Evolutionary conservation across 2,113 vertebrate species (phyloP), one percentile per base, ranked within the genome.

Genomic region (Acrocephalus arundinaceus): DNA sequence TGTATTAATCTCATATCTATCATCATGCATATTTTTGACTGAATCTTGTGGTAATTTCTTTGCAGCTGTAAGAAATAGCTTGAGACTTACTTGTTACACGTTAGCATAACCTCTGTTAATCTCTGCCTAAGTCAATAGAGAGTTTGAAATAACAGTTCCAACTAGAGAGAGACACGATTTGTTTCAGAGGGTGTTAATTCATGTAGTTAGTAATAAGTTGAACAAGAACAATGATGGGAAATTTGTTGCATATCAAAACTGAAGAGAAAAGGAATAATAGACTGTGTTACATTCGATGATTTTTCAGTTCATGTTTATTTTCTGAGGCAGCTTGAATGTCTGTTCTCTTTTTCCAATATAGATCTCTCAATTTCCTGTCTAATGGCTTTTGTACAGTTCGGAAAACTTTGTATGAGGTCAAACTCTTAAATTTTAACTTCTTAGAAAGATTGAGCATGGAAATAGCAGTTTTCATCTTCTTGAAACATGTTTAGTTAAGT

Each of bases 251-350:
- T 76, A 13, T 84, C 43, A 74, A 70, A 93, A 33, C 55, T 83
- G 51, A 48, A 93, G 62, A 76, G 54, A 48, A 61, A 89, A 70
- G 18, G 9, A 39, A 12, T 70, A 51, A 51, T 33, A 79, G 76
- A 77, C 48, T 51, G 25, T 66, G 19, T 35, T 4, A 1, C 55
- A 45, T 62, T 57, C 0, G 0, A 20, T 67, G 18, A 30, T 83
- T 85, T 79, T 90, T 73, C 30, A 62, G 39, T 76, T 91, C 28
- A 22, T 68, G 23, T 41, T 87, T 86, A 37, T 86, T 94, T 90
- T 94, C 55, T 77, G 51, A 70, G 84, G 13, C 63, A 59, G 43
- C 39, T 80, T 85, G 33, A 6, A n/a, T 76, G 15, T 54, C n/a
- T 87, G 1, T n/a, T 92, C 13, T 57, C 25, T 46, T 89, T 73